These are phyloP conservation scores for Plodia interpunctella DNA, from an alignment of 1,140 invertebrate genomes.

Conservation along the genomic window DNA sequence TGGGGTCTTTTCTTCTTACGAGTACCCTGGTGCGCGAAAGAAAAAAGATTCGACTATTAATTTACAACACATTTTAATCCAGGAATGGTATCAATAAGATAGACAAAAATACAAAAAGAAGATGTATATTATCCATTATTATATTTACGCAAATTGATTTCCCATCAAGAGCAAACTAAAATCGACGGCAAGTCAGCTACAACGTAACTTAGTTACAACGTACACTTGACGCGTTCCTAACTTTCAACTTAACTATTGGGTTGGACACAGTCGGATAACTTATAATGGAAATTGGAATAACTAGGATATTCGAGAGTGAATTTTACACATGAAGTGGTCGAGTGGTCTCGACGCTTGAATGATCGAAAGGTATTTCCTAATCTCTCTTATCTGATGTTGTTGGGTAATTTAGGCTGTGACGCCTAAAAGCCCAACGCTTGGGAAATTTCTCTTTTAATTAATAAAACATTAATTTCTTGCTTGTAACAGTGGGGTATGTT, in stretches of 20 bases:
- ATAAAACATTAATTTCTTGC: too few relatives aligned
- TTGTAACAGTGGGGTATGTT: too few relatives aligned
- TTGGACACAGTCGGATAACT: not conserved
- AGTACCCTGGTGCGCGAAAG: too few relatives aligned
- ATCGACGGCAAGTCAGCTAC: conserved; percentile 1
- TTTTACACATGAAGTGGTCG: not conserved
- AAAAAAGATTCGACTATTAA: too few relatives aligned
- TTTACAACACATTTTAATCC: too few relatives aligned
- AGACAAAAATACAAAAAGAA: not conserved
- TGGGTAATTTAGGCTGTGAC: too few relatives aligned
- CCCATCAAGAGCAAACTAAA: not conserved
- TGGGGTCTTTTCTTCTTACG: too few relatives aligned
- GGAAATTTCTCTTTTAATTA: too few relatives aligned
- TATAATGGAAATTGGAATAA: conserved; percentile 1
- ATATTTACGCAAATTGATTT: not conserved
- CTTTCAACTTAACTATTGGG: conserved; percentile 1
- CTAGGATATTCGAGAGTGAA: not conserved
- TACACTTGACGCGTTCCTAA: not conserved
- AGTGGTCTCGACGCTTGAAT: not conserved
- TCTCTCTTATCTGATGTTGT: too few relatives aligned
- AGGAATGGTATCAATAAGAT: too few relatives aligned
- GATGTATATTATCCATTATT: conserved; percentile 6
- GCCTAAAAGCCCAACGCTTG: too few relatives aligned
- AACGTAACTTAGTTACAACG: conserved; percentile 2
- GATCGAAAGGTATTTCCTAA: not conserved